Percentiles rank a stretch among this genome's conserved stretches.
Conservation (phyloP, 2,888 invertebrate species). For the Troilus luridus region DNA sequence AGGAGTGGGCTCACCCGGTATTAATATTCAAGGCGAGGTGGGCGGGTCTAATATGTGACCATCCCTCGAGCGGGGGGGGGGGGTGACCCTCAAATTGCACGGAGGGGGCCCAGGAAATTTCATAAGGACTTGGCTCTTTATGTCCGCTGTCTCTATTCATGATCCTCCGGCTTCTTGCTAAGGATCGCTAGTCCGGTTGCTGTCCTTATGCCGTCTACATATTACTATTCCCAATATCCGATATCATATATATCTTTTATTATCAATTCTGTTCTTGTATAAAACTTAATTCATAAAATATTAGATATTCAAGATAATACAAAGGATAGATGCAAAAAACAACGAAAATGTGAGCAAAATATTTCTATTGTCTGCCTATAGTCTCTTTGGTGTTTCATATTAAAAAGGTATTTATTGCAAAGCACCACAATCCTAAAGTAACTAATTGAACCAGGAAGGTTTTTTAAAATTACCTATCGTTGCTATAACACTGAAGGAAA, state of each 20-base stretch:
- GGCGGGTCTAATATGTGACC: slow-evolving; percentile 54
- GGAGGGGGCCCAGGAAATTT: neutral
- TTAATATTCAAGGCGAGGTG: slow-evolving; percentile 58
- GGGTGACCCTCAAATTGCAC: slow-evolving; percentile 21
- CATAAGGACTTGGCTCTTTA: slow-evolving; percentile 29
- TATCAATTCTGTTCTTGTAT: neutral
- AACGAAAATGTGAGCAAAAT: no score
- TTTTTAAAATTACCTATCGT: no score
- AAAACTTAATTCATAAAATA: no score
- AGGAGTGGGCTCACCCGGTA: slow-evolving; percentile 23
- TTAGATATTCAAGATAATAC: no score
- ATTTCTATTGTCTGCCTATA: no score
- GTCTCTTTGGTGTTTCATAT: no score
- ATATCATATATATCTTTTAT: neutral
- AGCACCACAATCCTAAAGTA: no score
- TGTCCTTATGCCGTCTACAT: neutral
- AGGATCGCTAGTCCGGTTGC: neutral
- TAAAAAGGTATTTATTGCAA: no score
- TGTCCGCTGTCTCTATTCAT: slow-evolving; percentile 32
- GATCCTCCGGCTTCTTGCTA: slow-evolving; percentile 14
- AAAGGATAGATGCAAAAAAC: no score
- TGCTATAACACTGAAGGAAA: no score
- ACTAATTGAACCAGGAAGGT: no score
- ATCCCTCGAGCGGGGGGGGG: neutral
- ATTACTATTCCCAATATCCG: neutral